Conservation (phyloP, 2,888 invertebrate species). For the Spatulosminthurus flaviceps region DNA sequence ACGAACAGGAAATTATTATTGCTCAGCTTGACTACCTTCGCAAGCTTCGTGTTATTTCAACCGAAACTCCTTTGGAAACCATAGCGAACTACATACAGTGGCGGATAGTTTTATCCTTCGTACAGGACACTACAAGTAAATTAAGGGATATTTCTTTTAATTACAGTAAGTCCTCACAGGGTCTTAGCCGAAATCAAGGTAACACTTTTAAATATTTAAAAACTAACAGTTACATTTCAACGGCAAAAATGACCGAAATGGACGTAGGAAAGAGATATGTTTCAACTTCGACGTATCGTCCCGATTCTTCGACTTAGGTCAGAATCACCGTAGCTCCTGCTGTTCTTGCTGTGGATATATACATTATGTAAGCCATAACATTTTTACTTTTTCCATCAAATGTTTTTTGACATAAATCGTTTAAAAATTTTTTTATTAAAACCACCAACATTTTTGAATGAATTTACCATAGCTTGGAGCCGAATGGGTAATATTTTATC, state of each 20-base stretch:
- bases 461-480: no score
- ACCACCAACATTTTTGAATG: no score
- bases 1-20: conserved; percentile 51
- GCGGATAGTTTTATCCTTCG: conserved; percentile 53
- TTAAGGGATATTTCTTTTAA: conserved; percentile 61
- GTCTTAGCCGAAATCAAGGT: conserved; percentile 55
- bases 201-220: neutral
- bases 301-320: no score
- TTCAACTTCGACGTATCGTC: no score
- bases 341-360: no score
- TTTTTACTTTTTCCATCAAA: no score
- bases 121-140: conserved; percentile 54
- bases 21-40: conserved; percentile 51
- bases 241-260: neutral
- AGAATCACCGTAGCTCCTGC: no score
- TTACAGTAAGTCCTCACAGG: conserved; percentile 58
- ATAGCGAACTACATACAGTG: conserved; percentile 58
- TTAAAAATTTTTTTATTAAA: no score
- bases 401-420: no score
- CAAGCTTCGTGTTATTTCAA: conserved; percentile 46
- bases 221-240: neutral
- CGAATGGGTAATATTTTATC: no score
- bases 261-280: no score
- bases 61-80: neutral
- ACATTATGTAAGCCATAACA: no score